Base-by-base conservation (phyloP, 2,888 invertebrate species). In the Sinohyriopsis cumingii region DNA sequence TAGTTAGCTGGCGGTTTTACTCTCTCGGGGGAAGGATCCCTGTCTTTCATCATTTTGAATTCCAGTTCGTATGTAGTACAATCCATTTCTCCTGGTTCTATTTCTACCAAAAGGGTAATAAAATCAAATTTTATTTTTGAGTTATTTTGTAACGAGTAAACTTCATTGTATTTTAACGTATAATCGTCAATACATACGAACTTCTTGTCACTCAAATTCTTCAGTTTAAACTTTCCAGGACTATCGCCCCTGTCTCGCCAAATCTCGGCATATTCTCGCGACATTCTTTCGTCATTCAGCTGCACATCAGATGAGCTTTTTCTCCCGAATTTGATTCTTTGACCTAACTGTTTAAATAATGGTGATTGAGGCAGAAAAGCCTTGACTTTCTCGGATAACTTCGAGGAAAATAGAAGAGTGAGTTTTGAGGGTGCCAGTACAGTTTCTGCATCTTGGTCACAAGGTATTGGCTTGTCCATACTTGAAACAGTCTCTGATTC, bases 271-370 rank as follows among this genome's bases (percentile, higher is more conserved):
- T 69, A 69, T 33, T 55, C 45, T 7, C 69, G 65, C 15, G 69
- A 69, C 69, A 69, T 69, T 19, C 69, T 60, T 53, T 69, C 65
- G 28, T 69, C 69, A 54, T 69, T 69, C 15, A 69, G 61, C 19
- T 65, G 65, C 28, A 69, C 57, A 25, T 69, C 69, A 4, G 62
- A 65, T 19, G 55, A 15, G 25, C 65, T 65, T 60, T 65, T 69
- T 3, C 69, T 55, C 18, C 69, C 69, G 25, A 69, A 6, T 12
- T 55, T 56, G 22, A 69, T 24, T 19, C 24, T 59, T 5, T 59
- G n/a, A 15, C 63, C 59, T 28, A 63, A 25, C 6, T 59, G 59
- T 59, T 63, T 63, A 64, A 53, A 54, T 45, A 68, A 15, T 0
- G 68, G 63, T 55, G 53, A 22, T 59, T 25, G 5, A 55, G 68